Base-by-base conservation (phyloP, 2,113 vertebrate species). In the Hemichromis elongatus region DNA sequence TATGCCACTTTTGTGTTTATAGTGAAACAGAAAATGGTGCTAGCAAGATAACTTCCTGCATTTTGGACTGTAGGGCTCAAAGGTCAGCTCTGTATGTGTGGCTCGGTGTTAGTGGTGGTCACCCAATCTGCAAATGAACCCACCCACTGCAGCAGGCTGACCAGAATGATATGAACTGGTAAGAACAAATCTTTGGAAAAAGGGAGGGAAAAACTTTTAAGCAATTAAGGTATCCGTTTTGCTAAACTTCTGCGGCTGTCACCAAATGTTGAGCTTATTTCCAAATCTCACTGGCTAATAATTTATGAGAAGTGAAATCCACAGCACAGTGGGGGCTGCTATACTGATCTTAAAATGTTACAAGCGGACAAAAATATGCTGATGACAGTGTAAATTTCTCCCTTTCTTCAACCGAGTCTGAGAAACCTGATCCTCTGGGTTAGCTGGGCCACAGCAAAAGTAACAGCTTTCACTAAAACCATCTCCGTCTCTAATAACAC, bases 361-460 rank as follows among this genome's bases (percentile, higher is more conserved):
- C 77, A 85, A 83, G n/a, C n/a, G 9, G 19, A 3, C 19, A 63
- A 9, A 42, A 87, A 70, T 81, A 4, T 73, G 53, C 68, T 28
- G 57, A 86, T 1, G n/a, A 83, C 47, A 81, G 66, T 11, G 14
- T 9, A 40, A 13, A 8, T 37, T 5, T 14, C 2, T 55, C 10
- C 16, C n/a, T 78, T 40, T n/a, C 42, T 6, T 52, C 14, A 7
- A 79, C n/a, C 0, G 2, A 33, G 7, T 54, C 14, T 4, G 50
- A 63, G 45, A 53, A 55, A 80, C n/a, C 24, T 2, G 7, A 42
- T 73, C 40, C 21, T 28, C 50, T 16, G 24, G 37, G 28, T 66
- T 84, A 68, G 81, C 85, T 5, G 18, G 52, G 52, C 28, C 37
- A 10, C 47, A 5, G 18, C 45, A 26, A 13, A 24, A 50, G 42